Evolutionary conservation across 2,797 vertebrate genomes (phyloP), one percentile per base, ranked within the genome.

Genomic region (Rhinoraja longicauda): DNA sequence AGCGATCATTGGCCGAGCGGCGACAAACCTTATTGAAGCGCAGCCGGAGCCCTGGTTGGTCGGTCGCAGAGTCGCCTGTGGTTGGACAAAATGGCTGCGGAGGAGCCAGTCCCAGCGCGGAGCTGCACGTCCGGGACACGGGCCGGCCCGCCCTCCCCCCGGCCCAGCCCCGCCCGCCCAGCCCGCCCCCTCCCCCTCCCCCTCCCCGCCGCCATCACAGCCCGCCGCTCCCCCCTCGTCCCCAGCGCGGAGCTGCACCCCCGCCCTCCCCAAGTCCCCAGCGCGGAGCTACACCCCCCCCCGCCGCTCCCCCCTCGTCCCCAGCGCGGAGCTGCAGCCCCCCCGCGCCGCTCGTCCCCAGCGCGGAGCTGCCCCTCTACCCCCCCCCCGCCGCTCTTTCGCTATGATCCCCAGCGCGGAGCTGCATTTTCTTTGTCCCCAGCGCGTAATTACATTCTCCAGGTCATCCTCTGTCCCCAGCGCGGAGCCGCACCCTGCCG

Each of bases 1-100:
- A 57, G 67, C 67, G 70, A 92, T 92, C 90, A 92, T 92, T 92
- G 90, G 90, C 90, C 90, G 70, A 92, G 90, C 90, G 90, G 90
- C 21, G 90, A 92, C 90, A 75, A 92, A 92, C 90, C 90, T 92
- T 92, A 92, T 75, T 73, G 90, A 53, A 53, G 90, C 90, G 90
- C 70, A 29, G 90, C 70, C 90, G 90, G 90, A 75, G 90, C 90
- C 90, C 90, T 92, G 90, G 90, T 92, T 92, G 90, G 90, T 75
- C 75, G 26, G 90, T 92, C 45, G 90, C 5, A 92, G 90, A 92
- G 45, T 24, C 90, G 90, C 67, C 90, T 92, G 90, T 92, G 90
- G 90, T 92, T 92, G 90, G 90, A 92, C 90, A 92, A 92, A 92
- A 92, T 92, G 90, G 90, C 90, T 92, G 90, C 90, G 90, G 29